A percentile compares a stretch with the other conserved stretches of the same genome.
These are phyloP conservation scores for Palythoa heliodiscus DNA, from an alignment of 92 coral and sea anemone genomes.

Conservation along the genomic window DNA sequence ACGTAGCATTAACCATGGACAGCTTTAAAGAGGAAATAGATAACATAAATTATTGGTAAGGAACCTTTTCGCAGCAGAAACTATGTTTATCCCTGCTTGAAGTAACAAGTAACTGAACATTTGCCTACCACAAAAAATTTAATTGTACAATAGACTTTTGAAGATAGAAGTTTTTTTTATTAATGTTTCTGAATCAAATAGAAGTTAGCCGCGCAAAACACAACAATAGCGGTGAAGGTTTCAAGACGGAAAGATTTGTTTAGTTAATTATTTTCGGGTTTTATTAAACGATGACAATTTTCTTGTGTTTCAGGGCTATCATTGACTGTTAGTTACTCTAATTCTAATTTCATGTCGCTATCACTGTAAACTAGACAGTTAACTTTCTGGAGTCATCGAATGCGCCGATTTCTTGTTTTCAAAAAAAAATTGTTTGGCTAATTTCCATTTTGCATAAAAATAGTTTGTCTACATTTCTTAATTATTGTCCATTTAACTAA, in stretches of 20 bases:
- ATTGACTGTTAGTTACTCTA: constrained; percentile 31
- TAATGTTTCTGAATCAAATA: not conserved
- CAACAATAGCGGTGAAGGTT: too few species aligned
- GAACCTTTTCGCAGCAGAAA: not conserved
- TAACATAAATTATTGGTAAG: not conserved
- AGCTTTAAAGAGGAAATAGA: not conserved
- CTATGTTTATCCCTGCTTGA: not conserved
- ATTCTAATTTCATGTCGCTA: constrained; percentile 36
- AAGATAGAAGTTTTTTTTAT: not conserved
- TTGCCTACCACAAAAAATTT: not conserved
- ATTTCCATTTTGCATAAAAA: constrained; percentile 54
- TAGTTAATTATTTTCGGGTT: not conserved
- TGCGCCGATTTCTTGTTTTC: constrained; percentile 49
- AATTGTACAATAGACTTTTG: not conserved
- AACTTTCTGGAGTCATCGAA: constrained; percentile 45
- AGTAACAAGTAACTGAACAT: not conserved
- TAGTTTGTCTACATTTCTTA: constrained; percentile 38
- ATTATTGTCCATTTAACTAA: constrained; percentile 73
- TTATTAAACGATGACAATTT: not conserved
- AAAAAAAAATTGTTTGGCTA: constrained; percentile 47
- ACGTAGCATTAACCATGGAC: not conserved
- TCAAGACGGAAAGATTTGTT: too few species aligned
- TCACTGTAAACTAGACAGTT: constrained; percentile 29
- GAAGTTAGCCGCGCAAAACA: too few species aligned
- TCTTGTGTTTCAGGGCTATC: constrained; percentile 1